A percentile compares a stretch with the other conserved stretches of the same genome.
These are phyloP conservation scores for Hemitrygon akajei DNA, from an alignment of 2,797 vertebrate genomes.

Conservation along the genomic window DNA sequence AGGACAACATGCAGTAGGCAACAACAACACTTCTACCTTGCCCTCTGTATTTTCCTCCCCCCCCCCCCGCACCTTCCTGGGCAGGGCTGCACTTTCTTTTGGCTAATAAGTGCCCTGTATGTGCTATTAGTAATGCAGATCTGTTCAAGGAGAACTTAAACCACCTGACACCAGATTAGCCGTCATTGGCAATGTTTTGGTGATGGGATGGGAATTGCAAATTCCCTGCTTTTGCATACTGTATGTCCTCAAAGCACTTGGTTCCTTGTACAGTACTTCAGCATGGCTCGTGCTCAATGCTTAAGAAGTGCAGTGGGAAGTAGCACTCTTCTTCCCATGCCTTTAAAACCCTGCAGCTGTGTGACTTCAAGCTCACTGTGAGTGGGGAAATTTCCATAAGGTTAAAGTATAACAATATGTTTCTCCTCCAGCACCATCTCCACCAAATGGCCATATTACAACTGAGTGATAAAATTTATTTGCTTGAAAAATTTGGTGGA, in stretches of 20 bases:
- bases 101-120: neutral
- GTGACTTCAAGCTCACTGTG: neutral
- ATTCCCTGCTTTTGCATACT: neutral
- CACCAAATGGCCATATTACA: constrained; percentile 3
- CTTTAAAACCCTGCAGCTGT: constrained; percentile 5
- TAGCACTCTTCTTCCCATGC: neutral
- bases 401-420: neutral
- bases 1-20: neutral
- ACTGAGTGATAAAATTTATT: neutral
- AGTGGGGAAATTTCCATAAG: neutral
- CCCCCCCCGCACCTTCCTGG: no score
- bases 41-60: neutral
- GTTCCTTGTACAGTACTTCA: neutral
- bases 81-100: neutral
- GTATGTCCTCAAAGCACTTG: neutral
- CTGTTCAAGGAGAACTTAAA: neutral
- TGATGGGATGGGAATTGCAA: neutral
- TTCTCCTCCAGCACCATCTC: neutral
- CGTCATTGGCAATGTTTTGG: neutral
- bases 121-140: neutral
- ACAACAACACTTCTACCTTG: neutral
- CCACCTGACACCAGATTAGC: neutral
- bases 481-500: neutral
- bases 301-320: neutral
- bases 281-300: neutral